phyloP scores from a whole-genome alignment of 2,797 vertebrate species.

The Heteromormyrus szaboi region DNA sequence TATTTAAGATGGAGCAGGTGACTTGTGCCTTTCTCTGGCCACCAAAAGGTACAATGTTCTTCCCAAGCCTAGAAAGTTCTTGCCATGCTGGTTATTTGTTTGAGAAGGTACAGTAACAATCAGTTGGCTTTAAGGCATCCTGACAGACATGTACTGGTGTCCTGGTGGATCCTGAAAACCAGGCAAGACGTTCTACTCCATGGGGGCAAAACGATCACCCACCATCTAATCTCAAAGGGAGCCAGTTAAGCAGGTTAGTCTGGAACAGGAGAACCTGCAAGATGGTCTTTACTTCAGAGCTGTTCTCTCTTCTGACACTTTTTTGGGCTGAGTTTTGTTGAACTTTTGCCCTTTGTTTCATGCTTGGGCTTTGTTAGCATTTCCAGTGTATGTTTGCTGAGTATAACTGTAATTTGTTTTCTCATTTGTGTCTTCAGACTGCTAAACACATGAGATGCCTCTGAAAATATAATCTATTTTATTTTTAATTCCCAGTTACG shows the following conservation, averaged over 20 bases:
- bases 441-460: slow-evolving; percentile 26
- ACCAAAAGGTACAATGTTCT: neutral
- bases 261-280: neutral
- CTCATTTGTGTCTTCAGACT: neutral
- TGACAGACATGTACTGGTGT: neutral
- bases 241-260: neutral
- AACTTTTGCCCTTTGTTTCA: neutral
- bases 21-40: neutral
- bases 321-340: neutral
- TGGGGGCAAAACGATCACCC: neutral
- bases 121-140: neutral
- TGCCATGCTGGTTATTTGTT: neutral
- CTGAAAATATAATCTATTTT: slow-evolving; percentile 31
- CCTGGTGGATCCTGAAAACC: neutral
- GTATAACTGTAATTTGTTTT: neutral
- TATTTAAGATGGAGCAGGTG: neutral
- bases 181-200: neutral
- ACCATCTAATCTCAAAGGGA: neutral
- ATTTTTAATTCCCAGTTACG: slow-evolving; percentile 25
- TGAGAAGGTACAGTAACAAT: neutral
- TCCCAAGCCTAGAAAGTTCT: neutral
- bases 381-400: neutral
- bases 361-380: neutral
- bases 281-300: neutral
- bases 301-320: neutral